These are phyloP conservation scores for Drosophila limbata DNA, from an alignment of 2,888 invertebrate species.

Conservation along the genomic window DNA sequence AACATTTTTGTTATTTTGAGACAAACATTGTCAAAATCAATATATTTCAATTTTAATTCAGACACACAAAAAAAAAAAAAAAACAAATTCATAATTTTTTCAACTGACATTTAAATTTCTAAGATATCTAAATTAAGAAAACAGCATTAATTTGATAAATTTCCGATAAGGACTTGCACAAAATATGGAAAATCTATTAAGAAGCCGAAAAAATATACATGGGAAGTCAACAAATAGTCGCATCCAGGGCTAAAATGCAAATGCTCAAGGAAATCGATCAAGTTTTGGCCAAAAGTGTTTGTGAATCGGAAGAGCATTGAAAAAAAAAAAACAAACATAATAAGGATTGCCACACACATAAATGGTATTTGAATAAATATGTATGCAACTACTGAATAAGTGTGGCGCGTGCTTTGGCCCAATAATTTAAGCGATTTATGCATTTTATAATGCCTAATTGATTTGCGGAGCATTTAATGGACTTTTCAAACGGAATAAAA, in stretches of 20 bases:
- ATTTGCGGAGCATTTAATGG: constrained; percentile 56
- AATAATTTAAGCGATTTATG: constrained; percentile 59
- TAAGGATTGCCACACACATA: constrained; percentile 28
- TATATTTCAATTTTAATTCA: no score
- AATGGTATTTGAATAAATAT: constrained; percentile 37
- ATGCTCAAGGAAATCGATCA: constrained; percentile 6
- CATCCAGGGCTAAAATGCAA: constrained; percentile 8
- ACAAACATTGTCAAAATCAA: no score
- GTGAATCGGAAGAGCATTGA: constrained; percentile 9
- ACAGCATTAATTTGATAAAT: no score
- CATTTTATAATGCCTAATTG: constrained; percentile 73
- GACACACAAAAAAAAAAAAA: no score
- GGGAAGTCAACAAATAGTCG: background rate
- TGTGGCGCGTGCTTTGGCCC: constrained; percentile 63
- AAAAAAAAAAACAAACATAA: background rate
- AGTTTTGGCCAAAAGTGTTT: background rate
- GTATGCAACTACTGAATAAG: constrained; percentile 1
- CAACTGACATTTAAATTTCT: no score
- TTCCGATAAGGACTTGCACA: no score
- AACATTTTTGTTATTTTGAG: no score
- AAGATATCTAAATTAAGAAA: no score
- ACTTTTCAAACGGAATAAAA: constrained; percentile 1
- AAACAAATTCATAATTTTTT: no score
- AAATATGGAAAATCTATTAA: background rate
- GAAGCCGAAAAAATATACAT: background rate